Conservation (phyloP, 2,797 vertebrate species). For the Darevskia nairensis region DNA sequence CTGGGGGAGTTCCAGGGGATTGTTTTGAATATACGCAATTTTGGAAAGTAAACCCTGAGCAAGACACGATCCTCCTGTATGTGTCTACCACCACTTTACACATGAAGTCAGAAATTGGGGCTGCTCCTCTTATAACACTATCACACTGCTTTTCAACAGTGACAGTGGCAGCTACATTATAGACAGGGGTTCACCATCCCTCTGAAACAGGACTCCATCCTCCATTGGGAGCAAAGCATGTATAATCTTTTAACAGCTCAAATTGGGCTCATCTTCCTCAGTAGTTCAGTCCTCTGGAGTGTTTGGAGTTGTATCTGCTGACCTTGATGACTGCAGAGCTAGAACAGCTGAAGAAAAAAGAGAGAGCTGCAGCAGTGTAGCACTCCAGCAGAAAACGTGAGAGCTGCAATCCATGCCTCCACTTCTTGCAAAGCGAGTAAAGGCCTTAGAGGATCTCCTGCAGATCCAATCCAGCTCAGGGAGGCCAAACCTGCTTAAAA, state of each 20-base stretch:
- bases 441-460: background rate
- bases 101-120: background rate
- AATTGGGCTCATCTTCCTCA: background rate
- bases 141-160: background rate
- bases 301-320: background rate
- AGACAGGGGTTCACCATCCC: background rate
- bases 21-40: too few species aligned
- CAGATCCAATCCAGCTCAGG: background rate
- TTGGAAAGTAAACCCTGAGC: too few species aligned
- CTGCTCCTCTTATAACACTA: background rate
- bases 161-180: background rate
- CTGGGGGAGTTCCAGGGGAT: too few species aligned
- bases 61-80: too few species aligned
- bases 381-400: too few species aligned
- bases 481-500: background rate
- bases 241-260: background rate
- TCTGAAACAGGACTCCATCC: background rate
- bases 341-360: background rate
- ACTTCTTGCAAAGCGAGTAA: background rate
- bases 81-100: too few species aligned
- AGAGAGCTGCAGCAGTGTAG: background rate
- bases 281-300: background rate
- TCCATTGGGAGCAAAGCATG: background rate
- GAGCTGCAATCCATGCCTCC: background rate
- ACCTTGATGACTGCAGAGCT: background rate